phyloP scores from a whole-genome alignment of 2,797 vertebrate species.

The Acestrorhynchus altus region DNA sequence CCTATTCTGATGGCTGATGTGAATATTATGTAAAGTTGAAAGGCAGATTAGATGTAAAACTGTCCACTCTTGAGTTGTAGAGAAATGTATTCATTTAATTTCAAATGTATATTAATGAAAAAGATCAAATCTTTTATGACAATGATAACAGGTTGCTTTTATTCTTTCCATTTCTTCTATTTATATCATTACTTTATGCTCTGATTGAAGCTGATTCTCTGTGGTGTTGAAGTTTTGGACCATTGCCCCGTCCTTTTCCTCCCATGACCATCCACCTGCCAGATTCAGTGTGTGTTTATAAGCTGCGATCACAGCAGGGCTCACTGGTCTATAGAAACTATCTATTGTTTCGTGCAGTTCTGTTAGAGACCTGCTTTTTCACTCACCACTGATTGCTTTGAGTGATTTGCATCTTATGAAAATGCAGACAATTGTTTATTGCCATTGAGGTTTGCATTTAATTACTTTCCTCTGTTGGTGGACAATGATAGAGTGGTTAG shows the following conservation, averaged over 20 bases:
- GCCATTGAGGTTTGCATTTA: constrained; percentile 36
- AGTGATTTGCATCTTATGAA: background rate
- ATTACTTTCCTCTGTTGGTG: constrained; percentile 36
- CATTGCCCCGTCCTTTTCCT: background rate
- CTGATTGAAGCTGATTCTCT: background rate
- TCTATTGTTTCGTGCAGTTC: constrained; percentile 1
- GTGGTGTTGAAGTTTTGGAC: background rate
- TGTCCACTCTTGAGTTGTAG: too few relatives aligned
- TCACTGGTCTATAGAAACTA: constrained; percentile 16
- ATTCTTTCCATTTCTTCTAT: too few relatives aligned
- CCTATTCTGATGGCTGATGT: too few relatives aligned
- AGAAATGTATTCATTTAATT: too few relatives aligned
- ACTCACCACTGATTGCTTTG: constrained; percentile 38
- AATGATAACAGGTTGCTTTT: background rate
- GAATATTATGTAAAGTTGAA: too few relatives aligned
- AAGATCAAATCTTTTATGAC: too few relatives aligned
- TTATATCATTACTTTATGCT: background rate
- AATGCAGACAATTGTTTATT: constrained; percentile 37
- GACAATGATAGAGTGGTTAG: constrained; percentile 37
- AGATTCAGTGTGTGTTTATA: constrained; percentile 11
- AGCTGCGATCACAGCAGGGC: constrained; percentile 14
- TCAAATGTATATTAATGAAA: too few relatives aligned
- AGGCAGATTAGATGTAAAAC: too few relatives aligned
- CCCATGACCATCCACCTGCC: constrained; percentile 15
- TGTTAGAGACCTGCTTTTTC: constrained; percentile 14